phyloP scores from a whole-genome alignment of 1,140 invertebrate species.

The Bradynema listronoti region DNA sequence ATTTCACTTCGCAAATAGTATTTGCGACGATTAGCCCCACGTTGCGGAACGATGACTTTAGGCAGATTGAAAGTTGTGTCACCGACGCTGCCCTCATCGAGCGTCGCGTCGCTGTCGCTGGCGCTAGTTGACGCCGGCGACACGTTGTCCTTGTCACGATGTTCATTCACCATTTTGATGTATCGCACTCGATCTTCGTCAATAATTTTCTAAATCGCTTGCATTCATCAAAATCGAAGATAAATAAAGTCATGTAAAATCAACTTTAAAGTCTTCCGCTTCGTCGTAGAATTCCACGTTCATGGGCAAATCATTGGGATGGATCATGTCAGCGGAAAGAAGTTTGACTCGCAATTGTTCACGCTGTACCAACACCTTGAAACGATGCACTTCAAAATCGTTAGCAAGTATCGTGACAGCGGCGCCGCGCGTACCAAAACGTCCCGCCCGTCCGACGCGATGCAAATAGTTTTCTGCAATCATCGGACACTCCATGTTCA shows the following conservation, averaged over 20 bases:
- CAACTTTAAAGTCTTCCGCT: constrained; percentile 4
- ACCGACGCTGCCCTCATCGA: neutral
- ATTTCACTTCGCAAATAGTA: constrained; percentile 39
- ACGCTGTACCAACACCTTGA: constrained; percentile 15
- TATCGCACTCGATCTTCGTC: neutral
- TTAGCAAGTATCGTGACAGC: constrained; percentile 34
- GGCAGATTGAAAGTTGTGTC: neutral
- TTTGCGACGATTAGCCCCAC: neutral
- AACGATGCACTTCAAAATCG: constrained; percentile 8
- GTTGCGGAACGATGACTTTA: neutral
- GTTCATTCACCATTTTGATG: neutral
- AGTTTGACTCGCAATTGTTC: constrained; percentile 21
- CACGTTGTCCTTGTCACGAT: neutral
- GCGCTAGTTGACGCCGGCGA: neutral
- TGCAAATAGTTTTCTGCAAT: constrained; percentile 85
- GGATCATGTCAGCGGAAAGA: constrained; percentile 13
- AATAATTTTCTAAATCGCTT: neutral
- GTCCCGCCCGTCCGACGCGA: constrained; percentile 83
- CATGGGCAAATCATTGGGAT: constrained; percentile 11
- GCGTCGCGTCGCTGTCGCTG: neutral
- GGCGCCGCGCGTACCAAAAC: constrained; percentile 63
- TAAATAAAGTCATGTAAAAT: neutral
- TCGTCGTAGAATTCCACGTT: constrained; percentile 25
- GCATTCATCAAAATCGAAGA: neutral
- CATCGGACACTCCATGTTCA: constrained; percentile 80